phyloP scores from a whole-genome alignment of 2,888 invertebrate species.

The Drosophila merina region DNA sequence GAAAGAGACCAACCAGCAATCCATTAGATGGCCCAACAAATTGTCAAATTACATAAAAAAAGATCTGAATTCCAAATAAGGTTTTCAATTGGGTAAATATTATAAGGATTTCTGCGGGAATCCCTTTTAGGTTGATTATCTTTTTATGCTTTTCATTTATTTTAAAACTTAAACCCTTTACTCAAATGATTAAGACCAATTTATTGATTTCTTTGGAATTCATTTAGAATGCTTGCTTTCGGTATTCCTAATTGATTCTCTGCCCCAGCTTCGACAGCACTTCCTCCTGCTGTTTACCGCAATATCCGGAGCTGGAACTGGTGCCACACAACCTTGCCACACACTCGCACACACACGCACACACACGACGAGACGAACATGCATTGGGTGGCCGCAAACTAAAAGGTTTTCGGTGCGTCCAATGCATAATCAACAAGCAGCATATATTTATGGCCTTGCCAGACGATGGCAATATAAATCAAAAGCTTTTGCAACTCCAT shows the following conservation, averaged over 20 bases:
- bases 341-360: constrained; percentile 10
- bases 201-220: constrained; percentile 25
- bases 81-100: constrained; percentile 1
- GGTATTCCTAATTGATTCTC: constrained; percentile 51
- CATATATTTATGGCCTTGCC: constrained; percentile 65
- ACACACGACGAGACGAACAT: constrained; percentile 11
- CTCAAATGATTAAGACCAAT: constrained; percentile 18
- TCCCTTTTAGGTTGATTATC: not conserved
- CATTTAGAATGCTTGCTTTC: constrained; percentile 20
- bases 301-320: constrained; percentile 45
- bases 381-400: constrained; percentile 44
- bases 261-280: constrained; percentile 45
- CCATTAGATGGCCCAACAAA: constrained; percentile 34
- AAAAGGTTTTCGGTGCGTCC: constrained; percentile 52
- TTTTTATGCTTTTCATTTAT: not conserved
- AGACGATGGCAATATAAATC: constrained; percentile 70
- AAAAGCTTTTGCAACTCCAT: constrained; percentile 76
- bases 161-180: not conserved
- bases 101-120: not conserved
- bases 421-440: constrained; percentile 52
- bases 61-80: not conserved
- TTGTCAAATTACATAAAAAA: constrained; percentile 23
- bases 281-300: constrained; percentile 51
- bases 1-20: constrained; percentile 29
- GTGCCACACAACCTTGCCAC: constrained; percentile 37